Evolutionary conservation across 2,888 invertebrate species (phyloP), one percentile per base, ranked within the genome.

Genomic region (Patella caerulea): DNA sequence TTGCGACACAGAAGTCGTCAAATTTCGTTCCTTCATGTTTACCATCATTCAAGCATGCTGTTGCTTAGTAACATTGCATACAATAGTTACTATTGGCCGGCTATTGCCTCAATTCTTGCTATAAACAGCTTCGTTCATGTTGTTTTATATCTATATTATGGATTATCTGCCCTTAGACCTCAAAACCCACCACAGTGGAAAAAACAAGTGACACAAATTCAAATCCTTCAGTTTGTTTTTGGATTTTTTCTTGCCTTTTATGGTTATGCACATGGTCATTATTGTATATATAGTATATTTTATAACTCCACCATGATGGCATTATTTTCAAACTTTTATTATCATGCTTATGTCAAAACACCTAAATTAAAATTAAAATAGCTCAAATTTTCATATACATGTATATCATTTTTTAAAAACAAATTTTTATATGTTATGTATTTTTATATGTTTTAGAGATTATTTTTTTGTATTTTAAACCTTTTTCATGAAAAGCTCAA

Each of bases 21-120:
- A 83, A 89, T 91, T 56, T 86, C 88, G 19, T 86, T 90, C 74
- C 86, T 91, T 7, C 91, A 91, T 80, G 86, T 91, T 0, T 91
- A 89, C 78, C 91, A 91, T 78, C 91, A 91, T 78, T 82, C 88
- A 72, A 87, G 88, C 73, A 91, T 91, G 89, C 76, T 91, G 55
- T 82, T 91, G 14, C 86, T 91, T 3, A 87, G 88, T 45, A 89
- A 91, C 78, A 82, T 87, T 53, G 84, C 85, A 2, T 86, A 85
- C 77, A 81, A 82, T 45, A 74, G 78, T 53, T 87, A 87, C 71
- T 86, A 89, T n/a, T 91, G 89, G 87, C 87, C 89, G 7, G 87
- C 87, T 55, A 86, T 91, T 54, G 87, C 89, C 12, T 71, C 86
- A 5, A 86, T 88, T 75, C 81, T 91, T 15, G 84, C 80, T 17